phyloP scores from a whole-genome alignment of 1,140 invertebrate genomes.

The Apis mellifera region DNA sequence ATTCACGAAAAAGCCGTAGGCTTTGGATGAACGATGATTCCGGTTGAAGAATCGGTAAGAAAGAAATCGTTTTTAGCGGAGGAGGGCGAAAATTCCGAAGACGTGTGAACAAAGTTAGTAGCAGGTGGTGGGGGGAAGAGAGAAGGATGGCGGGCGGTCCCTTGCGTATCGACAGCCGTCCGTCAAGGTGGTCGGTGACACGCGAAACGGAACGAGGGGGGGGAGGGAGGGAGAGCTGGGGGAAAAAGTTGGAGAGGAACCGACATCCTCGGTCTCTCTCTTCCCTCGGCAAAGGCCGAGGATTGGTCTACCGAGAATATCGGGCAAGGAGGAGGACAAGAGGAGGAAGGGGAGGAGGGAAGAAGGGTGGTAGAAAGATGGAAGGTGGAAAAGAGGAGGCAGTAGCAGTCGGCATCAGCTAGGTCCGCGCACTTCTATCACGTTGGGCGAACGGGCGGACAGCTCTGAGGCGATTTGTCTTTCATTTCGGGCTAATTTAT shows the following conservation, averaged over 20 bases:
- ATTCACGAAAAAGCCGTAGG: no score
- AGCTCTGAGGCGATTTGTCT: conserved; percentile 81
- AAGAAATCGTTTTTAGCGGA: background rate
- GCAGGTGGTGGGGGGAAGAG: background rate
- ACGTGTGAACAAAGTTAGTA: conserved; percentile 43
- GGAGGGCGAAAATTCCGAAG: conserved; percentile 11
- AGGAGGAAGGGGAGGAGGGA: conserved; percentile 20
- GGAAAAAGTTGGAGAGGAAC: conserved; percentile 67
- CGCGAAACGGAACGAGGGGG: conserved; percentile 55
- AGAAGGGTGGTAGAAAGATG: conserved; percentile 39
- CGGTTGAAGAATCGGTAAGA: background rate
- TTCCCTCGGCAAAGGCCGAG: conserved; percentile 59
- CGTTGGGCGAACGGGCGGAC: conserved; percentile 80
- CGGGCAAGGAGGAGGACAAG: conserved; percentile 40
- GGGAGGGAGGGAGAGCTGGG: no score
- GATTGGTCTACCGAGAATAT: conserved; percentile 61
- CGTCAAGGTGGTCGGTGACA: conserved; percentile 65
- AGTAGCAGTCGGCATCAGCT: conserved; percentile 69
- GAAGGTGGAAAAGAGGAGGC: conserved; percentile 56
- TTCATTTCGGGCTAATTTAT: conserved; percentile 82
- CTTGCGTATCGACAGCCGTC: conserved; percentile 70
- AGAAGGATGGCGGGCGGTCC: conserved; percentile 42
- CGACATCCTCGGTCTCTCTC: conserved; percentile 58
- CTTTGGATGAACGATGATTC: no score
- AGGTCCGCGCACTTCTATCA: conserved; percentile 78